Conservation (phyloP, 2,113 vertebrate genomes). For the Notechis scutatus region DNA sequence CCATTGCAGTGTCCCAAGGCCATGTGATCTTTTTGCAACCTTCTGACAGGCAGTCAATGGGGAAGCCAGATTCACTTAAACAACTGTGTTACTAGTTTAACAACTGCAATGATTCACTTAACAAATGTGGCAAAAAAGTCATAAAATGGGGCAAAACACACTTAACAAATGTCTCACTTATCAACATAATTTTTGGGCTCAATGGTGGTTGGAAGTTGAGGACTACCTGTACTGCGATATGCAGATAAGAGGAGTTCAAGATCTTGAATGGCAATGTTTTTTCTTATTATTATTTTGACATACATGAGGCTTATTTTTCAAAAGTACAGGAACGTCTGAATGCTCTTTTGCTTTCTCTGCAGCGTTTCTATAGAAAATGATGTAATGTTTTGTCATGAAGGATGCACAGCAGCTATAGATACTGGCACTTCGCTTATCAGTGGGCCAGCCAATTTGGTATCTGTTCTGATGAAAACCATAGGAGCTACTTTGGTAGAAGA, state of each 20-base stretch:
- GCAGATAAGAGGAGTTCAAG: background rate
- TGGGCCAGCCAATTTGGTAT: conserved; percentile 83
- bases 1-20: too few relatives aligned
- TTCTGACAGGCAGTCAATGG: too few relatives aligned
- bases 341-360: background rate
- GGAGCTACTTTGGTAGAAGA: conserved; percentile 79
- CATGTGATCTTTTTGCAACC: too few relatives aligned
- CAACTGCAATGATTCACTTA: too few relatives aligned
- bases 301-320: background rate
- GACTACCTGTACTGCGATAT: background rate
- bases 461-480: conserved; percentile 80
- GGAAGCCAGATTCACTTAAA: too few relatives aligned
- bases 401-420: conserved; percentile 85
- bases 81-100: too few relatives aligned
- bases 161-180: too few relatives aligned
- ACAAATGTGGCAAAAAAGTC: too few relatives aligned
- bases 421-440: conserved; percentile 91
- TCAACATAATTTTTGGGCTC: too few relatives aligned
- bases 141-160: too few relatives aligned
- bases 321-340: background rate
- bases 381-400: conserved; percentile 81
- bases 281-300: background rate
- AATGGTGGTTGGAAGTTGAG: too few relatives aligned
- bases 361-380: conserved; percentile 85
- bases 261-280: background rate